Conservation (phyloP, 2,113 vertebrate genomes). For the Oryzias javanicus region DNA sequence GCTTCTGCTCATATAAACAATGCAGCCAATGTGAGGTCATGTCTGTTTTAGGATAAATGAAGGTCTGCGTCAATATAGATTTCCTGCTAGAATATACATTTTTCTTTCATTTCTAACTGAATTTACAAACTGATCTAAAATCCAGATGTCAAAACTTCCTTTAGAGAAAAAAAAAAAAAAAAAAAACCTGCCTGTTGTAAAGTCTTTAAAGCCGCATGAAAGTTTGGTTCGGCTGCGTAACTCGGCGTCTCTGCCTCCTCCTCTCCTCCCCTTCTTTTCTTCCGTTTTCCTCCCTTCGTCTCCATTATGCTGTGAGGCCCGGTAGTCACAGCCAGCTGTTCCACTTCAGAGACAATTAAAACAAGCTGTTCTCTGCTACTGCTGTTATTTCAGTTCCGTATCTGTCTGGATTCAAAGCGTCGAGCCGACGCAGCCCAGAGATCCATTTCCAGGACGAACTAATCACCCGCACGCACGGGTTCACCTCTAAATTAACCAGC, state of each 20-base stretch:
- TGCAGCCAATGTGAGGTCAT: no score
- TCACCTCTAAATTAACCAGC: conserved; percentile 14
- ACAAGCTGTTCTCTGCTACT: conserved; percentile 61
- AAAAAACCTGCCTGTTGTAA: no score
- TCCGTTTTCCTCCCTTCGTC: not conserved
- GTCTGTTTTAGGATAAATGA: no score
- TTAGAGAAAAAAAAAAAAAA: no score
- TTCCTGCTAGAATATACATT: no score
- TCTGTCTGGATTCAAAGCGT: conserved; percentile 33
- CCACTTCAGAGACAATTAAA: conserved; percentile 67
- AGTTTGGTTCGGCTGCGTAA: no score
- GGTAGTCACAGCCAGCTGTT: conserved; percentile 62
- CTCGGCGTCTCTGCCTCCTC: not conserved
- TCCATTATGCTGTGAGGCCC: conserved; percentile 39
- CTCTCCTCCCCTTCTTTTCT: not conserved
- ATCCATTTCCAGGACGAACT: conserved; percentile 20
- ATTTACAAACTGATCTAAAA: no score
- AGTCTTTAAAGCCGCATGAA: no score
- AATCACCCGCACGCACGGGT: conserved; percentile 10
- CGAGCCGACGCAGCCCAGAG: conserved; percentile 9
- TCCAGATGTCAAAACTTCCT: no score
- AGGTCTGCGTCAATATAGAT: no score
- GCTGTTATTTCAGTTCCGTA: conserved; percentile 37
- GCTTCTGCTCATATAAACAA: no score
- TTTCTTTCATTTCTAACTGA: no score